A percentile compares a stretch with the other conserved stretches of the same genome.
Evolutionary conservation across 2,797 vertebrate species (phyloP).

Genomic region (Aselliscus stoliczkanus): DNA sequence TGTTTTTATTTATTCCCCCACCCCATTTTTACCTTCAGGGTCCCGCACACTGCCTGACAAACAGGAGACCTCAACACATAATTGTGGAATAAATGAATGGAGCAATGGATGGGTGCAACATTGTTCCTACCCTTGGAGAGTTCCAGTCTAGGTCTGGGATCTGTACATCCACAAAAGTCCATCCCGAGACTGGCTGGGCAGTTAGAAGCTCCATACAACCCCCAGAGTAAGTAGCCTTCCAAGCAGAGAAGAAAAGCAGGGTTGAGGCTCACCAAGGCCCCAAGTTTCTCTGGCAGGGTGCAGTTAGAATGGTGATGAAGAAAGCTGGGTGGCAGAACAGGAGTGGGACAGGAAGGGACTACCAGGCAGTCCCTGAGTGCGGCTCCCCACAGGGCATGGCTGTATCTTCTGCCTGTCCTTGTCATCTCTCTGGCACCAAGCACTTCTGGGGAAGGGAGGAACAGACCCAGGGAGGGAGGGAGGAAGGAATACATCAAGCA

Average conservation of each 20-base stretch:
- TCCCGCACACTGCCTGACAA: background rate
- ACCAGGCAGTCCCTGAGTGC: background rate
- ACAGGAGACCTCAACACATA: background rate
- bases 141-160: background rate
- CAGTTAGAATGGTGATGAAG: background rate
- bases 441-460: background rate
- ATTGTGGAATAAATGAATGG: background rate
- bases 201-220: background rate
- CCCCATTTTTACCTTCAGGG: background rate
- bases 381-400: background rate
- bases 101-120: background rate
- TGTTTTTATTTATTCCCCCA: background rate
- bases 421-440: background rate
- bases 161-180: background rate
- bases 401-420: background rate
- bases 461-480: background rate
- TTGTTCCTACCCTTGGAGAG: background rate
- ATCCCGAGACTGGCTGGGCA: background rate
- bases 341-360: background rate
- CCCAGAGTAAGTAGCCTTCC: background rate
- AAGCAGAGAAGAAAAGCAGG: background rate
- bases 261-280: background rate
- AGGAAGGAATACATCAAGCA: background rate
- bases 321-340: background rate
- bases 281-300: background rate